A percentile compares a stretch with the other conserved stretches of the same genome.
Evolutionary conservation across 2,113 vertebrate species (phyloP).

Genomic region (Sylvilagus bachmani): DNA sequence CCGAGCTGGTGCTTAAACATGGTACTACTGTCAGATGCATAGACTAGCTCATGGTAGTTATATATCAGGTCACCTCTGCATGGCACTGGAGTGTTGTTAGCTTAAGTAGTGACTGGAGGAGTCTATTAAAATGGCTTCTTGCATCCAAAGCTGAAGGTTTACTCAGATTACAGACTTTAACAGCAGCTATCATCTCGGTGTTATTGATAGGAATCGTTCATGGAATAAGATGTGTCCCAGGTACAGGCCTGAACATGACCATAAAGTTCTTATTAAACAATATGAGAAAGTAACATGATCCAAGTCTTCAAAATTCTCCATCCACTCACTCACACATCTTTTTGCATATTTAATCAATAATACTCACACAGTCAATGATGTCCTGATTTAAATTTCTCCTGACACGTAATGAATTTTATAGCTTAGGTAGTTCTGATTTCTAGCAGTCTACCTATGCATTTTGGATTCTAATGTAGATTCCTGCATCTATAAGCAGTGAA

Average conservation of each 20-base stretch:
- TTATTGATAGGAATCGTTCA: conserved; percentile 72
- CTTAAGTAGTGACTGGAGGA: conserved; percentile 25
- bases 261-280: conserved; percentile 54
- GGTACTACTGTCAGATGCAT: not conserved
- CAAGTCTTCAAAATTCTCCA: conserved; percentile 12
- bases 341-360: not conserved
- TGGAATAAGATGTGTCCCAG: conserved; percentile 24
- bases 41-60: conserved; percentile 23
- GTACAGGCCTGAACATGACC: conserved; percentile 28
- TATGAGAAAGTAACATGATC: conserved; percentile 2
- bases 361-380: not conserved
- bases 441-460: not conserved
- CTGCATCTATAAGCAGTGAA: no score
- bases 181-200: conserved; percentile 64
- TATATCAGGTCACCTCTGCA: not conserved
- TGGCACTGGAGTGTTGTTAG: conserved; percentile 22
- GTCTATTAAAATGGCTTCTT: conserved; percentile 60
- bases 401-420: not conserved
- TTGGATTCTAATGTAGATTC: not conserved
- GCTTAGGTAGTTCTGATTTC: conserved; percentile 40
- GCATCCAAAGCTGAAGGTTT: conserved; percentile 45
- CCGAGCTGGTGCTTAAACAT: not conserved
- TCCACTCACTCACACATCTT: not conserved
- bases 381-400: not conserved
- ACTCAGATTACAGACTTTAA: conserved; percentile 56